Conservation (phyloP, 2,113 vertebrate species). For the Emydura subglobosa region DNA sequence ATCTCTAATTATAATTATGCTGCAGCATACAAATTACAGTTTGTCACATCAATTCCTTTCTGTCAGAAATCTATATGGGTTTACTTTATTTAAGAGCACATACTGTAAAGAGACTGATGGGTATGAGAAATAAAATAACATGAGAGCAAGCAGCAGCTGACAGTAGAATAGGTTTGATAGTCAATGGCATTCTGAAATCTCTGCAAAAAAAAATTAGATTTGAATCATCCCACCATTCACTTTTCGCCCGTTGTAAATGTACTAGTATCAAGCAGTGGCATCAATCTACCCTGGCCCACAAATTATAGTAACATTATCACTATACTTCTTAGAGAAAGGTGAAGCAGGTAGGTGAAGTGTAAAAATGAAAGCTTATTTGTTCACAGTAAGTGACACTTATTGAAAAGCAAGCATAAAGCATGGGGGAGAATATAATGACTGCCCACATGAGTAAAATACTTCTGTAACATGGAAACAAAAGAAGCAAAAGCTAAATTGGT, state of each 20-base stretch:
- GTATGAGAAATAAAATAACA: constrained; percentile 20
- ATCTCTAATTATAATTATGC: neutral
- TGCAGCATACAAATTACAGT: neutral
- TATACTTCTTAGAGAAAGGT: neutral
- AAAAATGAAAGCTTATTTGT: neutral
- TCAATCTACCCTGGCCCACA: neutral
- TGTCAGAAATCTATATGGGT: neutral
- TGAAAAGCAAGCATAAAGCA: neutral
- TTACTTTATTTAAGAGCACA: neutral
- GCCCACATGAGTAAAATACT: neutral
- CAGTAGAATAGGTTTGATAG: constrained; percentile 1
- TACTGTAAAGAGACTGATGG: neutral
- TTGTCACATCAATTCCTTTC: neutral
- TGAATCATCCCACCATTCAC: neutral
- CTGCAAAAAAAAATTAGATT: neutral
- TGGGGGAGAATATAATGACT: neutral
- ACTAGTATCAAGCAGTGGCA: neutral
- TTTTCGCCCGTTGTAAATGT: neutral
- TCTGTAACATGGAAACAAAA: neutral
- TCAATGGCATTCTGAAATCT: neutral
- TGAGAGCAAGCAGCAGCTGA: neutral
- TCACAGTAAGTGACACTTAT: neutral
- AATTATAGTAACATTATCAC: neutral
- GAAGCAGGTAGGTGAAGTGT: neutral
- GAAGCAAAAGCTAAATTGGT: neutral